Evolutionary conservation across 2,113 vertebrate species (phyloP), one percentile per base, ranked within the genome.

Genomic region (Narcine bancroftii): DNA sequence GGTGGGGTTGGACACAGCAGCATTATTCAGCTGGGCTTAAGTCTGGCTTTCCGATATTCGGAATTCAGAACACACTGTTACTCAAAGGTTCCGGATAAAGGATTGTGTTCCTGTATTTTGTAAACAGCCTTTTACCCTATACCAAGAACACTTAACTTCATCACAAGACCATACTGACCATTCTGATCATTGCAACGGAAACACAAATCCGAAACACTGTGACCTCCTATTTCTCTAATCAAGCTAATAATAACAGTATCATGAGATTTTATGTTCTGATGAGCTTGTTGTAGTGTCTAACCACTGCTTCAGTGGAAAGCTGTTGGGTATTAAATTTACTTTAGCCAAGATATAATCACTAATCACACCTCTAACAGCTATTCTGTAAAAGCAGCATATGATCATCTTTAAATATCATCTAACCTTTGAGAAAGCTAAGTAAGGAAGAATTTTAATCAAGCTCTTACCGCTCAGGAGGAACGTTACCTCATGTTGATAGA

Each of bases 401-500:
- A 60, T 11, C 9, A 15, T 15, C 76, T 47, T 47, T 29, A 79
- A 79, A 50, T 79, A 47, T 24, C 47, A 42, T 26, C 47, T 50
- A n/a, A 24, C 42, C 21, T 1, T 26, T 50, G 42, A 79, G 45
- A 26, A 7, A 79, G 24, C 45, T 7, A 47, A 50, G 24, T 79
- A 29, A 29, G 26, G 21, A 45, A 79, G 76, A 45, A 24, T 45
- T 77, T 47, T 45, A 77, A 9, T 77, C 1, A 73, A 1, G 2
- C 76, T 77, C 39, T 77, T 47, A 77, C 21, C 45, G 42, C 42
- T 26, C 21, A 77, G 39, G 6, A 45, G 39, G 42, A 47, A 47
- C 24, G 76, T 79, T 50, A n/a, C n/a, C n/a, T n/a, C n/a, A n/a
- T n/a, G n/a, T n/a, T n/a, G 47, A 79, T 79, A 79, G 47, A 79